Evolutionary conservation across 2,888 invertebrate genomes (phyloP), one percentile per base, ranked within the genome.

Genomic region (Strigamia crassipes): DNA sequence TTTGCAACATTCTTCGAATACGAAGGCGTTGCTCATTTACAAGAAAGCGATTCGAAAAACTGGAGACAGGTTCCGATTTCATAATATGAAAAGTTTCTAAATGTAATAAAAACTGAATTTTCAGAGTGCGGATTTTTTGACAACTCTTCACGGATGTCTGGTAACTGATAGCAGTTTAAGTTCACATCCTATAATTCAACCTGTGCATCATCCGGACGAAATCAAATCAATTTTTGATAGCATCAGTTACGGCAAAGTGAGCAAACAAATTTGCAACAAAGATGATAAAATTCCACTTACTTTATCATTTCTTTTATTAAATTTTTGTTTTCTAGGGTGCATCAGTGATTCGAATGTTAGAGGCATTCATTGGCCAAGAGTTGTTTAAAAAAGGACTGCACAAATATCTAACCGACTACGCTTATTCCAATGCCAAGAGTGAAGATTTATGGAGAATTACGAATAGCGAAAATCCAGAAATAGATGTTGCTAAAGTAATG

Each of bases 1-100:
- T 97, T 97, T 87, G 97, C 97, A 3, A 92, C 93, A 0, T 97
- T 93, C 87, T 94, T 97, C 89, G 93, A 95, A 87, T 94, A 92
- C 85, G 94, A 94, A 87, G 94, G 94, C 6, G 90, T 93, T 0
- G 89, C 92, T 93, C 0, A 91, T 92, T 10, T 96, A 96, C 95
- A 91, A 93, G n/a, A 51, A 38, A 2, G 1, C 18, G 6, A 66
- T 12, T 66, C 18, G 61, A 66, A 23, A 66, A 66, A 66, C 23
- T 66, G 61, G 61, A 21, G 61, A 66, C 6, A 66, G 21, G 61
- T 66, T 86, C 92, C 94, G 91, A 94, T 95, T 89, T 87, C 87
- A 85, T 73, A 79, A 66, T 38, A 81, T 66, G 38, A 38, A 38
- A 84, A 87, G 89, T 87, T 66, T 21, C 2, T 10, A 18, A 66